Percentiles rank a stretch among this genome's conserved stretches.
These are phyloP conservation scores for Panopea generosa DNA, from an alignment of 2,888 invertebrate genomes.

Conservation along the genomic window DNA sequence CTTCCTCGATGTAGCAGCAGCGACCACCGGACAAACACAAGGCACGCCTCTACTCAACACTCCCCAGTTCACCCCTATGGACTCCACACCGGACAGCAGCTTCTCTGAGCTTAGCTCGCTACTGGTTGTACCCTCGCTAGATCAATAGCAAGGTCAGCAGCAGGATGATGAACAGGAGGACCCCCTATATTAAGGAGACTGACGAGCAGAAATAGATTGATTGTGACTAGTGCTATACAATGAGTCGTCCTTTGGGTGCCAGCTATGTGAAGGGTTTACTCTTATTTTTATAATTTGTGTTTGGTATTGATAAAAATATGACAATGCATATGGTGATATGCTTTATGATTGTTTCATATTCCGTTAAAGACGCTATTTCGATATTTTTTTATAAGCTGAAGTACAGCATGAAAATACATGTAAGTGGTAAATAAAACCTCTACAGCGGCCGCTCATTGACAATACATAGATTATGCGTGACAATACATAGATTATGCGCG, in stretches of 20 bases:
- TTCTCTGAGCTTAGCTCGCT: slow-evolving; percentile 9
- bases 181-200: slow-evolving; percentile 2
- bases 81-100: background rate
- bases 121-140: slow-evolving; percentile 14
- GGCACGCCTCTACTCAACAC: slow-evolving; percentile 22
- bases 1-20: slow-evolving; percentile 15
- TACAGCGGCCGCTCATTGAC: background rate
- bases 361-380: too few relatives aligned
- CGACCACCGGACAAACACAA: slow-evolving; percentile 20
- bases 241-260: too few relatives aligned
- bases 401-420: too few relatives aligned
- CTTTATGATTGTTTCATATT: too few relatives aligned
- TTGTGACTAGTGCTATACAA: background rate
- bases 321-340: too few relatives aligned
- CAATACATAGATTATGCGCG: too few relatives aligned
- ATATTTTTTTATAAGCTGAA: too few relatives aligned
- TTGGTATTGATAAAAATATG: too few relatives aligned
- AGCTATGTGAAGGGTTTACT: too few relatives aligned
- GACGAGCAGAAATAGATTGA: slow-evolving; percentile 8
- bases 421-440: too few relatives aligned
- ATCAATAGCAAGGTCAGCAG: slow-evolving; percentile 12
- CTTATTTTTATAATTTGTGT: too few relatives aligned
- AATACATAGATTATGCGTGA: background rate
- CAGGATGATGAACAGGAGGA: slow-evolving; percentile 6
- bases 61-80: slow-evolving; percentile 13